Base-by-base conservation (phyloP, 2,888 invertebrate genomes). In the Scaptomyza parva region DNA sequence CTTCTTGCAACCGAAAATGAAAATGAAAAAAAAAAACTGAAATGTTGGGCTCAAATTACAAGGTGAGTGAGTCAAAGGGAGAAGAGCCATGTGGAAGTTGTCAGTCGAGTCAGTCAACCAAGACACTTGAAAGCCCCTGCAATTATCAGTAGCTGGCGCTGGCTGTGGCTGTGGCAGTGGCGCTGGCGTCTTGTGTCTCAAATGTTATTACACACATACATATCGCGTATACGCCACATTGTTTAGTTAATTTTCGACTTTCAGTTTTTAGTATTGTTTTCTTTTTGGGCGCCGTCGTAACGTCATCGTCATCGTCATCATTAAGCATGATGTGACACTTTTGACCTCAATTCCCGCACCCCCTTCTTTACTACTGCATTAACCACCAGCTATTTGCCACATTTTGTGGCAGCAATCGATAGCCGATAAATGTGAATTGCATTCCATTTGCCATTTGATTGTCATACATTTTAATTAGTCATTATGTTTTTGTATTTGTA, bases 21-120 rank as follows among this genome's bases (percentile, higher is more conserved):
- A n/a, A n/a, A n/a, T n/a, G n/a, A n/a, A n/a, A n/a, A n/a, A n/a
- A n/a, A n/a, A n/a, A n/a, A n/a, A n/a, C n/a, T n/a, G n/a, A 74
- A 75, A 77, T 82, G 76, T 86, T 62, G 76, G 86, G 86, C 89
- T 90, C 89, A 90, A 90, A 90, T 90, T 90, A 90, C 90, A 89
- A 90, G 89, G 90, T 90, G 89, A 89, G 85, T 86, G 70, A 55
- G 53, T 18, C 2, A 30, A 4, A 12, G 30, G 3, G 30, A 30
- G n/a, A 28, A 2, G 33, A 37, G 47, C 72, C 83, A 85, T 85
- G 76, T 83, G 86, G 76, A 86, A 73, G 79, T 83, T 76, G 86
- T 85, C 83, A 85, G 82, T 63, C 78, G 22, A 50, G 61, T 40
- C 48, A 14, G 62, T 24, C 48, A 28, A 5, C 26, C 9, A 28